A percentile compares a stretch with the other conserved stretches of the same genome.
phyloP scores from a whole-genome alignment of 1,140 invertebrate species.

The Mesaphorura yosii region DNA sequence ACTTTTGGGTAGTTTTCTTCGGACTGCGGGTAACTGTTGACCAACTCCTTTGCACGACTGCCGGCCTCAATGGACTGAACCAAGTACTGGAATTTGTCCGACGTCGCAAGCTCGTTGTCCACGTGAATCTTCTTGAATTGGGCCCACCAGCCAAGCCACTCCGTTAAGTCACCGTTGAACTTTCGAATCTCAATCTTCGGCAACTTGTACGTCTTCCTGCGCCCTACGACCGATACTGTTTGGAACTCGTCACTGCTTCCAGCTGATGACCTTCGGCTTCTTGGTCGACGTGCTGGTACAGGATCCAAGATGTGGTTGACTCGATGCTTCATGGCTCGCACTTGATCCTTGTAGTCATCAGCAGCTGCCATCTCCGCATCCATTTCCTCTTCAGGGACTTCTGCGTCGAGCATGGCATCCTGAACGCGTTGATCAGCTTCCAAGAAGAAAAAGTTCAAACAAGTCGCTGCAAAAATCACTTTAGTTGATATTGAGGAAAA shows the following conservation, averaged over 20 bases:
- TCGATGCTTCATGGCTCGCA: background rate
- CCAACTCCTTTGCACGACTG: slow-evolving; percentile 3
- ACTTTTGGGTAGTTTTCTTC: slow-evolving; percentile 16
- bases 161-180: slow-evolving; percentile 33
- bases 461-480: background rate
- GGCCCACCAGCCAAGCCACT: slow-evolving; percentile 35
- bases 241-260: background rate
- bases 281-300: background rate
- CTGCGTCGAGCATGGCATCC: background rate
- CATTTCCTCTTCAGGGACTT: background rate
- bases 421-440: background rate
- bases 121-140: slow-evolving; percentile 35
- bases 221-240: background rate
- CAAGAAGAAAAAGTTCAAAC: background rate
- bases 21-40: slow-evolving; percentile 5
- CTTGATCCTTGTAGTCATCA: background rate
- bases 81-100: slow-evolving; percentile 34
- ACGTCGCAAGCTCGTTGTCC: slow-evolving; percentile 26
- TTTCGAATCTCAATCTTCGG: slow-evolving; percentile 33
- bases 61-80: slow-evolving; percentile 1
- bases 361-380: background rate
- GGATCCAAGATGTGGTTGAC: background rate
- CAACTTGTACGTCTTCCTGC: slow-evolving; percentile 19
- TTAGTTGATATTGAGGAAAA: background rate
- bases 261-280: background rate